These are phyloP conservation scores for Magallana ariakensis DNA, from an alignment of 1,140 invertebrate genomes.

Conservation along the genomic window DNA sequence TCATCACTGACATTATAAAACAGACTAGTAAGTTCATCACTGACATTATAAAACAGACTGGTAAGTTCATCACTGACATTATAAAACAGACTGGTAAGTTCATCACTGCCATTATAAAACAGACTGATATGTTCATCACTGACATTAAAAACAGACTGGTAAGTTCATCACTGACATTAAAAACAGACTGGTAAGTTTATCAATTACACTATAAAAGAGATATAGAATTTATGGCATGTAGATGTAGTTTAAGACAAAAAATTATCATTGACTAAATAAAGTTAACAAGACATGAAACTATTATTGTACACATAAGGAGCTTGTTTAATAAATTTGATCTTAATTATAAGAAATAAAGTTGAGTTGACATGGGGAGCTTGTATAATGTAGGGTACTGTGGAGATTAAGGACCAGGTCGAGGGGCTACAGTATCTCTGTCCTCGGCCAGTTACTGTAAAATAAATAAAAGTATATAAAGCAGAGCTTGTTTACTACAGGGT, in stretches of 20 bases:
- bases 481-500: slow-evolving; percentile 82
- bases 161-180: slow-evolving; percentile 84
- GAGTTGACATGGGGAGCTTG: too few relatives aligned
- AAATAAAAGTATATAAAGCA: neutral
- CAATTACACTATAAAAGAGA: neutral
- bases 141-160: slow-evolving; percentile 91
- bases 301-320: too few relatives aligned
- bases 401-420: too few relatives aligned
- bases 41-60: slow-evolving; percentile 88
- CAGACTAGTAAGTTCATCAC: slow-evolving; percentile 85
- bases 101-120: slow-evolving; percentile 81
- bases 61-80: slow-evolving; percentile 78
- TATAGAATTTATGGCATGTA: too few relatives aligned
- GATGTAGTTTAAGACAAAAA: too few relatives aligned
- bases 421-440: too few relatives aligned
- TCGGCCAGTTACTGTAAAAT: too few relatives aligned
- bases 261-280: too few relatives aligned
- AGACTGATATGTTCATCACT: slow-evolving; percentile 85
- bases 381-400: too few relatives aligned
- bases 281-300: too few relatives aligned
- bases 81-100: slow-evolving; percentile 88
- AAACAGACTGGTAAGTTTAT: slow-evolving; percentile 86
- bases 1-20: slow-evolving; percentile 81
- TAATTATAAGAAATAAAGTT: too few relatives aligned
- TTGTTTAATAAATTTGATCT: too few relatives aligned